Conservation (phyloP, 2,113 vertebrate species). For the Otocyon megalotis region DNA sequence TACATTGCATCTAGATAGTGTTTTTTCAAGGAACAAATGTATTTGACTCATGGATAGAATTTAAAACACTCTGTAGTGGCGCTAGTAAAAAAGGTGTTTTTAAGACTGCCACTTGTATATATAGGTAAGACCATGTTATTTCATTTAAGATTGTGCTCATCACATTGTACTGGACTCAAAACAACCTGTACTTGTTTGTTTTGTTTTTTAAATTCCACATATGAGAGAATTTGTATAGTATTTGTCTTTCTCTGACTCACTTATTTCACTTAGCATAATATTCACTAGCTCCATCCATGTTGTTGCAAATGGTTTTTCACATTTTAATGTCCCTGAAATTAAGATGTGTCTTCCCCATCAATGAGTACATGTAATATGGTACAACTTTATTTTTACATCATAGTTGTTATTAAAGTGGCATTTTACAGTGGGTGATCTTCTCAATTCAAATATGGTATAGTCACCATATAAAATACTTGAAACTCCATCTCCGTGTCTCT, state of each 20-base stretch:
- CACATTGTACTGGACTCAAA: background rate
- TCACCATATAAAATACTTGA: background rate
- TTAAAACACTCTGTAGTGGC: background rate
- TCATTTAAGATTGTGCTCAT: background rate
- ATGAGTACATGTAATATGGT: too few relatives aligned
- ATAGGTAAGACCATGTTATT: background rate
- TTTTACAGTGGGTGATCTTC: background rate
- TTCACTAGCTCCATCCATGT: background rate
- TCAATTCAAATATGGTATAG: background rate
- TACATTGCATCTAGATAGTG: background rate
- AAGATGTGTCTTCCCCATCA: background rate
- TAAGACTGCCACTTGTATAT: background rate
- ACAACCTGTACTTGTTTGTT: background rate
- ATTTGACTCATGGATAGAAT: background rate
- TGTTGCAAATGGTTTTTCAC: background rate
- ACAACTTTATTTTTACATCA: background rate
- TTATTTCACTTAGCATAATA: background rate
- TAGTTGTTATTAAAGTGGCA: background rate
- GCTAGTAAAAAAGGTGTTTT: background rate
- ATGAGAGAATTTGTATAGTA: background rate
- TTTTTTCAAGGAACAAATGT: background rate
- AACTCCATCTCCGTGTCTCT: background rate
- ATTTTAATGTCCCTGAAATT: background rate
- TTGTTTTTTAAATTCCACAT: background rate
- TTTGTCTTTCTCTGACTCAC: background rate